These are phyloP conservation scores for Tenthredo distinguenda DNA, from an alignment of 2,888 invertebrate species.

Conservation along the genomic window DNA sequence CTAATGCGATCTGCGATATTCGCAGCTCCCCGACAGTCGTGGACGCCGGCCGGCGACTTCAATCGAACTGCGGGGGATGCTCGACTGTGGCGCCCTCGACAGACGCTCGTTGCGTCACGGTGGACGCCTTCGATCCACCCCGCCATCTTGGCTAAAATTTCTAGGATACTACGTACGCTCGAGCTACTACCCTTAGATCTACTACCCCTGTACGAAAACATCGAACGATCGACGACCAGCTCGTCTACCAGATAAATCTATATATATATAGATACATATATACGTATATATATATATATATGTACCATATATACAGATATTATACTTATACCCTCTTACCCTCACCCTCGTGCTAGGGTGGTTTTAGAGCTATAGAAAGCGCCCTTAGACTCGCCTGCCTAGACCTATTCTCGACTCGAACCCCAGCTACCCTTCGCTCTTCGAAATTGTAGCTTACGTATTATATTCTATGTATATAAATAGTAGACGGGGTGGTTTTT, in stretches of 20 bases:
- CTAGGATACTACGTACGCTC: constrained; percentile 32
- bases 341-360: not conserved
- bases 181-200: constrained; percentile 56
- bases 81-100: constrained; percentile 75
- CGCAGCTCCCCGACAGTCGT: constrained; percentile 60
- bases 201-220: constrained; percentile 67
- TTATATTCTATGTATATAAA: constrained; percentile 4
- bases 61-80: constrained; percentile 76
- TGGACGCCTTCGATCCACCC: constrained; percentile 70
- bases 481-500: not conserved
- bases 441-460: constrained; percentile 8
- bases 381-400: constrained; percentile 26
- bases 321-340: constrained; percentile 10
- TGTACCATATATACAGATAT: constrained; percentile 1
- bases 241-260: not conserved
- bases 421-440: constrained; percentile 17
- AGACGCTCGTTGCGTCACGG: constrained; percentile 65
- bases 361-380: constrained; percentile 32
- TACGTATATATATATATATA: not conserved
- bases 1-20: not conserved
- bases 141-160: constrained; percentile 63
- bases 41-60: constrained; percentile 77
- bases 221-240: constrained; percentile 54
- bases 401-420: constrained; percentile 7
- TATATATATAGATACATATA: not conserved